phyloP scores from a whole-genome alignment of 2,113 vertebrate genomes.

The Nothoprocta perdicaria region DNA sequence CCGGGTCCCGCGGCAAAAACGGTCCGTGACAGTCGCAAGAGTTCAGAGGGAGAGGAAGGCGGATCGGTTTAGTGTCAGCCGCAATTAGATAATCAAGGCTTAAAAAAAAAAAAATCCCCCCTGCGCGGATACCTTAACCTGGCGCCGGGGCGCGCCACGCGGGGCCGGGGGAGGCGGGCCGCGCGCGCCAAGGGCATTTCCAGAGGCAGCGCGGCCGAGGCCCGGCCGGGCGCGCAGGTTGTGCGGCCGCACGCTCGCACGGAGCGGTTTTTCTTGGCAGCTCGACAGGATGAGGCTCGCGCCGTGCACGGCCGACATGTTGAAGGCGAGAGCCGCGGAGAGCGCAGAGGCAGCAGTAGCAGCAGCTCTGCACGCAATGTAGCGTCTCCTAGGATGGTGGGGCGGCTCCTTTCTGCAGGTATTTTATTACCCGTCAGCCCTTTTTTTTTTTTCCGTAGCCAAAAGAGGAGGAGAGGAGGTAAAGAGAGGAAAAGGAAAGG shows the following conservation, averaged over 20 bases:
- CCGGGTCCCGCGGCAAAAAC: constrained; percentile 78
- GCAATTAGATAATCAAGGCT: constrained; percentile 79
- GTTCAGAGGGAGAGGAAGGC: constrained; percentile 79
- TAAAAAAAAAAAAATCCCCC: constrained; percentile 44
- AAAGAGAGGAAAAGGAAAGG: neutral
- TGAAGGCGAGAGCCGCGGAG: constrained; percentile 70
- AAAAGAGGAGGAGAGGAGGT: neutral
- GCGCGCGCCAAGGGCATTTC: constrained; percentile 73
- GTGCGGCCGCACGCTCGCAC: constrained; percentile 77
- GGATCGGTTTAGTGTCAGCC: constrained; percentile 81
- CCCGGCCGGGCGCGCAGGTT: constrained; percentile 73
- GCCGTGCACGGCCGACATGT: constrained; percentile 77
- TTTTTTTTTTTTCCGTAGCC: constrained; percentile 35
- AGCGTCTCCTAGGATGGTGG: constrained; percentile 79
- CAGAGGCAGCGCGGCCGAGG: constrained; percentile 74
- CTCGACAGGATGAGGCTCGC: constrained; percentile 84
- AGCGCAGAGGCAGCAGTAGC: constrained; percentile 82
- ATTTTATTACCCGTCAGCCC: constrained; percentile 80
- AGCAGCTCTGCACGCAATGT: constrained; percentile 79
- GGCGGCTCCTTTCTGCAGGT: constrained; percentile 83
- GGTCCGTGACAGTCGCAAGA: constrained; percentile 82
- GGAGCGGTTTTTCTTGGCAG: constrained; percentile 84
- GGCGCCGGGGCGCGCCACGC: constrained; percentile 29
- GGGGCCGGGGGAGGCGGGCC: constrained; percentile 76
- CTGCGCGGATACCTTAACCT: constrained; percentile 60